phyloP scores from a whole-genome alignment of 2,888 invertebrate species.

The Drosophila glabriapex region DNA sequence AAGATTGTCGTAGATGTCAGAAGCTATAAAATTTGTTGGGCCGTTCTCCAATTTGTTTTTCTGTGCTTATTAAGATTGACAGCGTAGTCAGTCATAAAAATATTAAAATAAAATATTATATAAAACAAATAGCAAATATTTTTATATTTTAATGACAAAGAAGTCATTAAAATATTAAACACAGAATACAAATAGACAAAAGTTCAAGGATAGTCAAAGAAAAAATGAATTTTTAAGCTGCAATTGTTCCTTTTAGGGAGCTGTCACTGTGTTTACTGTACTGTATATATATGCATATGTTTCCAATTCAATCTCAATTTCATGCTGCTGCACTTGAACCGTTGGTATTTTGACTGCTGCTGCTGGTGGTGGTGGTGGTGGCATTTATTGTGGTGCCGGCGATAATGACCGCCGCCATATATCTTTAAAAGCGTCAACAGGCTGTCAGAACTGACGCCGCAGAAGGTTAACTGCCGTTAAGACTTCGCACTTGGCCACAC shows the following conservation, averaged over 20 bases:
- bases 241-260: background rate
- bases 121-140: background rate
- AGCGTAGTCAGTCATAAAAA: background rate
- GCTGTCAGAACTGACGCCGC: slow-evolving; percentile 62
- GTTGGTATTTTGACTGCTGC: slow-evolving; percentile 58
- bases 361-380: slow-evolving; percentile 40
- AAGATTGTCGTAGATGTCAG: background rate
- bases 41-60: background rate
- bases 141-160: background rate
- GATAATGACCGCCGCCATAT: slow-evolving; percentile 58
- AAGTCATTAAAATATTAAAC: background rate
- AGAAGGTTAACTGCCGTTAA: slow-evolving; percentile 61
- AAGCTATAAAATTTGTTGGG: background rate
- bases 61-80: background rate
- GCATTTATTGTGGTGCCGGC: slow-evolving; percentile 50
- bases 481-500: slow-evolving; percentile 10
- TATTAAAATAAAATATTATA: too few species aligned
- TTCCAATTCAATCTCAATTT: background rate
- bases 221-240: background rate
- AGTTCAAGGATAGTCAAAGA: background rate
- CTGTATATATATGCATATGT: background rate
- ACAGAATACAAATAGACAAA: background rate
- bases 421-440: slow-evolving; percentile 55
- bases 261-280: background rate
- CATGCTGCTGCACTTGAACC: slow-evolving; percentile 75